Evolutionary conservation across 2,113 vertebrate species (phyloP).

Genomic region (Himantopus leucocephalus): DNA sequence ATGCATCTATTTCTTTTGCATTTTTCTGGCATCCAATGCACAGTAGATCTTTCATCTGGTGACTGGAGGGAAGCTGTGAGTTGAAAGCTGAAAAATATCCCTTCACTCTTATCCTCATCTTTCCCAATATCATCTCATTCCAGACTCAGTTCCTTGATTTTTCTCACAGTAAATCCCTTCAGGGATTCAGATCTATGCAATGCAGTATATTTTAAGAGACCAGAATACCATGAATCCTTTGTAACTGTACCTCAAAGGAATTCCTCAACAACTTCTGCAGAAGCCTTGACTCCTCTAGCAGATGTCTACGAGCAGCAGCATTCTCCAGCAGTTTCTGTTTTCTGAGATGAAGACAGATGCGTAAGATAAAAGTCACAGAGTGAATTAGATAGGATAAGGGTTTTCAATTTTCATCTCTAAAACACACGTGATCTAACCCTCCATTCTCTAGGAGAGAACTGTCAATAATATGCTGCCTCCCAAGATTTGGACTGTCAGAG

Average conservation of each 20-base stretch:
- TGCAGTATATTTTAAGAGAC: neutral
- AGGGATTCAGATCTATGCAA: neutral
- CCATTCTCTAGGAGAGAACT: neutral
- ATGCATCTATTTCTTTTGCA: neutral
- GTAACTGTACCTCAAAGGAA: constrained; percentile 80
- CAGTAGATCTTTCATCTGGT: neutral
- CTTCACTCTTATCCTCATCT: neutral
- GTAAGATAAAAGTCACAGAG: neutral
- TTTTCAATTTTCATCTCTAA: neutral
- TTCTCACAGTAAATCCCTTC: neutral
- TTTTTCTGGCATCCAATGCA: neutral
- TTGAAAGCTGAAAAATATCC: neutral
- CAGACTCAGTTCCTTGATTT: neutral
- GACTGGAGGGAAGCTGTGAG: neutral
- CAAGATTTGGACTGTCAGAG: neutral
- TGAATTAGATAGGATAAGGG: neutral
- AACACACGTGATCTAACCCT: neutral
- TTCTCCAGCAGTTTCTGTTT: constrained; percentile 77
- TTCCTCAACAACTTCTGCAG: constrained; percentile 83
- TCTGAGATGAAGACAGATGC: constrained; percentile 62
- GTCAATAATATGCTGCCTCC: neutral
- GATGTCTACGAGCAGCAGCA: constrained; percentile 58
- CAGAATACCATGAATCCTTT: neutral
- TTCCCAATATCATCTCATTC: neutral
- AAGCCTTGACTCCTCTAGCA: constrained; percentile 78